Percentiles rank a stretch among this genome's conserved stretches.
Evolutionary conservation across 2,797 vertebrate species (phyloP).

Genomic region (Dendrocincla fuliginosa): DNA sequence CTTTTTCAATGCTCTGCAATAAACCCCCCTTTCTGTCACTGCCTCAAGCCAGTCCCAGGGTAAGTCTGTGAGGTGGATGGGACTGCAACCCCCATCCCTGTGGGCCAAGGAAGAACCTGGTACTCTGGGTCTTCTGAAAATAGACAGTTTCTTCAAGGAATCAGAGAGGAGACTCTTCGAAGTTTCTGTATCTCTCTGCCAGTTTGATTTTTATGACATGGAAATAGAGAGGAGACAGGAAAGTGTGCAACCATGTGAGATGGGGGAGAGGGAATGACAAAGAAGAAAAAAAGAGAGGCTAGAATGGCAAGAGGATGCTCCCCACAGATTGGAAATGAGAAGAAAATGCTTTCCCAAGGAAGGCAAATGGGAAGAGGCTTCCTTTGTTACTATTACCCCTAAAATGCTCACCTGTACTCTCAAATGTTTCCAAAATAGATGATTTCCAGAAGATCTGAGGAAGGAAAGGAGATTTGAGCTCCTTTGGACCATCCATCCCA

Average conservation of each 20-base stretch:
- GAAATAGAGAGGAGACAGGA: neutral
- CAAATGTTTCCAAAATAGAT: neutral
- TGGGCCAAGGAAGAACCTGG: neutral
- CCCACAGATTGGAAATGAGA: neutral
- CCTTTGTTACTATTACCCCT: neutral
- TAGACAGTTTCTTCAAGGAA: neutral
- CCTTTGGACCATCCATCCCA: neutral
- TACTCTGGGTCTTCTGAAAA: neutral
- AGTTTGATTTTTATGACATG: neutral
- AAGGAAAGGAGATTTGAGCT: neutral
- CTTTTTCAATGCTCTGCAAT: neutral
- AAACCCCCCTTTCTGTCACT: neutral
- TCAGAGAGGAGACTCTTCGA: neutral
- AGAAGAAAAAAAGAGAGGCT: neutral
- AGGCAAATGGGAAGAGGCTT: neutral
- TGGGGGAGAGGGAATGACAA: neutral
- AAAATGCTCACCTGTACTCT: neutral
- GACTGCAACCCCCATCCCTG: neutral
- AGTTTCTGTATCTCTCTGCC: neutral
- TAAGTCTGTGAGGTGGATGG: neutral
- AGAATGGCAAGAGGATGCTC: neutral
- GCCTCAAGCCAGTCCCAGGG: neutral
- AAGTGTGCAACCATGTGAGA: neutral
- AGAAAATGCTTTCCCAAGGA: neutral
- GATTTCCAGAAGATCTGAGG: neutral